Conservation (phyloP, 2,888 invertebrate species). For the Nezara viridula region DNA sequence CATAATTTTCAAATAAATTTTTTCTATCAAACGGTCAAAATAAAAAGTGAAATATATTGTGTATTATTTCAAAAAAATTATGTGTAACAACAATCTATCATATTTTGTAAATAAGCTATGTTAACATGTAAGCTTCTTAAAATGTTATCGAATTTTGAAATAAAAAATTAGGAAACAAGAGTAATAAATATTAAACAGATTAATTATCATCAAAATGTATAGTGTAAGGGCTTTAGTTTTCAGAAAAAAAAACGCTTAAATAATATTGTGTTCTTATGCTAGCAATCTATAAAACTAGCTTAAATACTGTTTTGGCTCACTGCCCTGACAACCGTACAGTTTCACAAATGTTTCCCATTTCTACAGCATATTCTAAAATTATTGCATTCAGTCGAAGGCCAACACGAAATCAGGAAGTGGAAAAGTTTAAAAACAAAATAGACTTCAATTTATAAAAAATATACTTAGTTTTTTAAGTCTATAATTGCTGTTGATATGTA, state of each 20-base stretch:
- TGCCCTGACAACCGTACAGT: conserved; percentile 44
- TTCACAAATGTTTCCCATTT: conserved; percentile 20
- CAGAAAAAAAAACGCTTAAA: not conserved
- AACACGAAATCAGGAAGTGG: not conserved
- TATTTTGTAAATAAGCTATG: not conserved
- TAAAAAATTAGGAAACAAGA: not conserved
- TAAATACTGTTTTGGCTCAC: not conserved
- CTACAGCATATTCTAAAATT: conserved; percentile 23
- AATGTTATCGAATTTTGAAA: not conserved
- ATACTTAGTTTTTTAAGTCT: too few species aligned
- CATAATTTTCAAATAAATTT: too few species aligned
- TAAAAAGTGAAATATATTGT: not conserved
- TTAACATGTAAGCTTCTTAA: not conserved
- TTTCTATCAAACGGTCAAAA: too few species aligned
- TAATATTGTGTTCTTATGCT: not conserved
- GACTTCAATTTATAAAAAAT: not conserved
- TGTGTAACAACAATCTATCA: not conserved
- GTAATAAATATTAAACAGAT: not conserved
- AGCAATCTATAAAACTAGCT: conserved; percentile 8
- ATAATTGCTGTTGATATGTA: too few species aligned
- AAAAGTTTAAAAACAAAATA: not conserved
- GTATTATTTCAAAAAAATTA: not conserved
- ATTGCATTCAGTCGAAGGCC: not conserved
- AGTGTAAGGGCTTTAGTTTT: not conserved
- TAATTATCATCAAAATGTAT: not conserved